Conservation (phyloP, 2,113 vertebrate genomes). For the Brachirus orientalis region DNA sequence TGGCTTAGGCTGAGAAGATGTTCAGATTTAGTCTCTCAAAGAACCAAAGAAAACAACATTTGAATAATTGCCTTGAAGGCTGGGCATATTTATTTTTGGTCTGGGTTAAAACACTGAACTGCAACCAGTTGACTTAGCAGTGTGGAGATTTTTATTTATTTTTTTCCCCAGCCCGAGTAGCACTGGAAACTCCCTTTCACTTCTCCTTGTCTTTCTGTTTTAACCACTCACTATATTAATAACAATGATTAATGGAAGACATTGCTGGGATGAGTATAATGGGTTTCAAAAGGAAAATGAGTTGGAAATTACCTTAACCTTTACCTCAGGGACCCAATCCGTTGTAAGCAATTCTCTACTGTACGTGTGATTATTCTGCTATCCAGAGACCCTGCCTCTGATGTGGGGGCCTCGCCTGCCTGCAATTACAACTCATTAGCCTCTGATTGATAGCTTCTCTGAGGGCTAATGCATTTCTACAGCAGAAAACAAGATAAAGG, state of each 20-base stretch:
- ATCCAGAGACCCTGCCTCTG: constrained; percentile 48
- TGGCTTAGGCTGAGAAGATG: background rate
- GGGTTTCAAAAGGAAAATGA: constrained; percentile 52
- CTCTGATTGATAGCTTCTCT: constrained; percentile 72
- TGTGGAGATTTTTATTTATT: too few relatives aligned
- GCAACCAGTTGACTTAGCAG: too few relatives aligned
- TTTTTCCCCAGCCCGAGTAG: background rate
- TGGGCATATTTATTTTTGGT: too few relatives aligned
- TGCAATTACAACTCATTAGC: constrained; percentile 75
- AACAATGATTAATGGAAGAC: constrained; percentile 37
- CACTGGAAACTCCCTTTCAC: background rate
- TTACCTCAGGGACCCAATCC: constrained; percentile 38
- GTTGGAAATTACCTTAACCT: constrained; percentile 50
- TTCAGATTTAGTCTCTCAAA: constrained; percentile 20
- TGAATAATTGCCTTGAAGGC: too few relatives aligned
- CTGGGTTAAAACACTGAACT: too few relatives aligned
- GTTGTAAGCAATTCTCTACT: constrained; percentile 38
- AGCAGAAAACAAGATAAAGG: constrained; percentile 58
- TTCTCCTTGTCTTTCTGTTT: constrained; percentile 10
- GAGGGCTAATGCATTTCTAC: constrained; percentile 68
- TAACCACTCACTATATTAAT: constrained; percentile 28
- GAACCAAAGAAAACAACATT: constrained; percentile 4
- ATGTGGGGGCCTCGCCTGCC: constrained; percentile 46
- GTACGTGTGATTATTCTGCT: constrained; percentile 51
- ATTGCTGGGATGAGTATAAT: constrained; percentile 37